These are phyloP conservation scores for Collichthys lucidus DNA, from an alignment of 2,113 vertebrate species.

Conservation along the genomic window DNA sequence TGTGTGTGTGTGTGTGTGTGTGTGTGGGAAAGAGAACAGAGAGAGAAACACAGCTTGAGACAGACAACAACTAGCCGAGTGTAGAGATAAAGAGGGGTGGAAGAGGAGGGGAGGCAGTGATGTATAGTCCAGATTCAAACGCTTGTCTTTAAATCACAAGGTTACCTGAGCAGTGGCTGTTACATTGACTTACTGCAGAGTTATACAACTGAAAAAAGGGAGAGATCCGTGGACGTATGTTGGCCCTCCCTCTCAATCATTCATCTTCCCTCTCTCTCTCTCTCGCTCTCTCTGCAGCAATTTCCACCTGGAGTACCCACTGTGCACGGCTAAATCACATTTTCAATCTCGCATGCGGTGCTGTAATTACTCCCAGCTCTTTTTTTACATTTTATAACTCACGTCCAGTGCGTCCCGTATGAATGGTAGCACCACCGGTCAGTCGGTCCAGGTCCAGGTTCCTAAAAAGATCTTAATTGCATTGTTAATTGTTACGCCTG, in stretches of 20 bases:
- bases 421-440: background rate
- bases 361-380: background rate
- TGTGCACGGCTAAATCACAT: background rate
- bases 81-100: slow-evolving; percentile 33
- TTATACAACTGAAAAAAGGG: slow-evolving; percentile 36
- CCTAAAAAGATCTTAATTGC: slow-evolving; percentile 5
- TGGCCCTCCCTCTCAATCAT: slow-evolving; percentile 28
- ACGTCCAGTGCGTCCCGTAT: fast-evolving
- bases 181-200: slow-evolving; percentile 49
- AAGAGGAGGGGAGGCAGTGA: slow-evolving; percentile 39
- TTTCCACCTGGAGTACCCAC: background rate
- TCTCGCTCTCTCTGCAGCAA: background rate
- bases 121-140: slow-evolving; percentile 51
- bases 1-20: slow-evolving; percentile 12
- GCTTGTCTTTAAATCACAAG: slow-evolving; percentile 64
- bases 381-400: slow-evolving; percentile 3
- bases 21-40: slow-evolving; percentile 20
- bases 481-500: slow-evolving; percentile 26
- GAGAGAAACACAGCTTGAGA: slow-evolving; percentile 15
- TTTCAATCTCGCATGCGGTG: background rate
- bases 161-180: slow-evolving; percentile 50
- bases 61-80: slow-evolving; percentile 30
- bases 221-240: background rate
- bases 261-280: background rate
- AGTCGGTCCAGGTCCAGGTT: background rate